Evolutionary conservation across 2,113 vertebrate genomes (phyloP).

Genomic region (Cynopterus brachyotis): DNA sequence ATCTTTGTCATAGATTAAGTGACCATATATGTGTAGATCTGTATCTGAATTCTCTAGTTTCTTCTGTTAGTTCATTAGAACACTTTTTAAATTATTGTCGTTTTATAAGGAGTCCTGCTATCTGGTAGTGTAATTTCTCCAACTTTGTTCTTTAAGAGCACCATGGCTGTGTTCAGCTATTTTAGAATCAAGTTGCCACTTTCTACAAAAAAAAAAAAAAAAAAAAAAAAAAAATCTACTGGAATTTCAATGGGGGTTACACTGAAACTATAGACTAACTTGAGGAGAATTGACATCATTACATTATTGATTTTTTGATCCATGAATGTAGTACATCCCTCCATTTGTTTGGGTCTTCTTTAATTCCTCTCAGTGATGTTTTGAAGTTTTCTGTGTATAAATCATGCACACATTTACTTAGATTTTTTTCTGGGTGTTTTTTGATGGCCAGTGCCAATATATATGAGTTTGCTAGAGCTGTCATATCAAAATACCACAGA

Average conservation of each 20-base stretch:
- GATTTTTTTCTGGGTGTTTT: not conserved
- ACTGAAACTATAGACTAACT: not conserved
- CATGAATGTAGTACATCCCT: not conserved
- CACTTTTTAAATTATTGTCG: not conserved
- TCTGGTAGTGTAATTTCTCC: not conserved
- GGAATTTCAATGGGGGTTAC: not conserved
- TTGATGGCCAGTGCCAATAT: not conserved
- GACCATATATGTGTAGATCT: not conserved
- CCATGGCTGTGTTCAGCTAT: not conserved
- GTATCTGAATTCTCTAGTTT: slow-evolving; percentile 5
- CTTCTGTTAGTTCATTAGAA: not conserved
- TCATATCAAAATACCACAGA: not conserved
- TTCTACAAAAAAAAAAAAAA: slow-evolving; percentile 24
- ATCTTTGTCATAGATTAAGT: not conserved
- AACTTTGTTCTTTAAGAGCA: not conserved
- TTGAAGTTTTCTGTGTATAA: not conserved
- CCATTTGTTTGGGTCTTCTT: not conserved
- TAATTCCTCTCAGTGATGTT: not conserved
- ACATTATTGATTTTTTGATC: not conserved
- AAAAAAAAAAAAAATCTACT: not conserved
- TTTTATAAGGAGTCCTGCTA: not conserved
- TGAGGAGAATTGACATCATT: not conserved
- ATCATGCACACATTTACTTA: not conserved
- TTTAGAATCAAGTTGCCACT: not conserved
- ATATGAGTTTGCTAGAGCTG: not conserved